These are phyloP conservation scores for Pangasianodon gigas DNA, from an alignment of 2,113 vertebrate species.

Conservation along the genomic window DNA sequence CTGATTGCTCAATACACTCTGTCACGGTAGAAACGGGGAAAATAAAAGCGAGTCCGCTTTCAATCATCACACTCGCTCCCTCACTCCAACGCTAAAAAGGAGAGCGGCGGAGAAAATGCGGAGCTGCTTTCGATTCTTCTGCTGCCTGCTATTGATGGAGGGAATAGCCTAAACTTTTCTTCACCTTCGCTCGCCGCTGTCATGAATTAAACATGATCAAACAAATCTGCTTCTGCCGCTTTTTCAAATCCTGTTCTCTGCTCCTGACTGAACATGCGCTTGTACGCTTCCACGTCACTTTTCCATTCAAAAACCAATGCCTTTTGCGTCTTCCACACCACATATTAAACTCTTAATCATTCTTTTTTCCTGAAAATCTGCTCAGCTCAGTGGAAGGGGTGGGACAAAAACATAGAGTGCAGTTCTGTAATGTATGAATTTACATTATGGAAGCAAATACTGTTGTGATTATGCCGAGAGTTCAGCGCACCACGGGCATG, in stretches of 20 bases:
- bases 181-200: background rate
- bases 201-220: constrained; percentile 47
- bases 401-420: background rate
- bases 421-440: background rate
- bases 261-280: background rate
- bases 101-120: background rate
- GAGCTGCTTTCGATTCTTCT: constrained; percentile 22
- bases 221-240: background rate
- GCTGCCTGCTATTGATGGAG: background rate
- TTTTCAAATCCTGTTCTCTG: background rate
- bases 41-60: background rate
- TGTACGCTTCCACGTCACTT: background rate
- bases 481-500: background rate
- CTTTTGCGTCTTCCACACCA: background rate
- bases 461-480: background rate
- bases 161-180: constrained; percentile 17
- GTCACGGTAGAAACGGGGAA: background rate
- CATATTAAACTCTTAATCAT: background rate
- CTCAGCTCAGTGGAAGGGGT: background rate
- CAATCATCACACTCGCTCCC: background rate
- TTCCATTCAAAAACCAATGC: background rate
- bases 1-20: constrained; percentile 8
- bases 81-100: background rate
- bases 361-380: background rate
- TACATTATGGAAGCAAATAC: background rate